phyloP scores from a whole-genome alignment of 1,140 invertebrate genomes.

The Coboldia fuscipes region DNA sequence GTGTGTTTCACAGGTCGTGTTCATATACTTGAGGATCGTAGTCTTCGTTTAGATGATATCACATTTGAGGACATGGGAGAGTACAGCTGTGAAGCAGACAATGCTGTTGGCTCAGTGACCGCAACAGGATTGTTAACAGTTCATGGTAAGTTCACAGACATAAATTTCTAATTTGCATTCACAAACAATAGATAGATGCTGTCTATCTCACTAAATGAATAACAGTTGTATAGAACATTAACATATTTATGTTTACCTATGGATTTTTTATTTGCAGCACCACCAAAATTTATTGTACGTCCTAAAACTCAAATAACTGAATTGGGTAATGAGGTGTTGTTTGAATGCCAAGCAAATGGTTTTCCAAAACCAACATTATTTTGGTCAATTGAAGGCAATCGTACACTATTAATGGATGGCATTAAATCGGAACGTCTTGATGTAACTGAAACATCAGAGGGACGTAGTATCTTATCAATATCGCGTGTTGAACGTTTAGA shows the following conservation, averaged over 20 bases:
- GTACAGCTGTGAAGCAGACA: constrained; percentile 79
- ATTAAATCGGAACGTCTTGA: constrained; percentile 33
- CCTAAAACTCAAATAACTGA: constrained; percentile 43
- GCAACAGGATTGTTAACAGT: constrained; percentile 64
- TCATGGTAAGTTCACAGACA: constrained; percentile 36
- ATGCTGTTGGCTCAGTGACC: constrained; percentile 61
- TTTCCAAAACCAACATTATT: constrained; percentile 48
- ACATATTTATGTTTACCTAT: constrained; percentile 1
- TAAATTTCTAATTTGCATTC: neutral
- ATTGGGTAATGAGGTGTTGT: constrained; percentile 35
- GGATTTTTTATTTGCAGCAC: constrained; percentile 25
- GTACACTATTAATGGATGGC: constrained; percentile 44
- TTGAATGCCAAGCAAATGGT: constrained; percentile 43
- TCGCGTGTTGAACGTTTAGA: constrained; percentile 36
- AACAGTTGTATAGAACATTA: neutral
- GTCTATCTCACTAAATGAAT: constrained; percentile 5
- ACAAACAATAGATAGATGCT: constrained; percentile 1
- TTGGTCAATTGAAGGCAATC: constrained; percentile 56
- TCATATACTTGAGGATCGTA: constrained; percentile 55
- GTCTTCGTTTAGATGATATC: constrained; percentile 52
- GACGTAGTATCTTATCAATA: constrained; percentile 33
- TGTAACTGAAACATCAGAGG: constrained; percentile 33
- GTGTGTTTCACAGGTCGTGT: constrained; percentile 42
- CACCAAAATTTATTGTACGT: constrained; percentile 35
- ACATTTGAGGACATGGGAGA: constrained; percentile 65